A percentile compares a stretch with the other conserved stretches of the same genome.
These are phyloP conservation scores for Anguilla megastoma DNA, from an alignment of 2,797 vertebrate genomes.

Conservation along the genomic window DNA sequence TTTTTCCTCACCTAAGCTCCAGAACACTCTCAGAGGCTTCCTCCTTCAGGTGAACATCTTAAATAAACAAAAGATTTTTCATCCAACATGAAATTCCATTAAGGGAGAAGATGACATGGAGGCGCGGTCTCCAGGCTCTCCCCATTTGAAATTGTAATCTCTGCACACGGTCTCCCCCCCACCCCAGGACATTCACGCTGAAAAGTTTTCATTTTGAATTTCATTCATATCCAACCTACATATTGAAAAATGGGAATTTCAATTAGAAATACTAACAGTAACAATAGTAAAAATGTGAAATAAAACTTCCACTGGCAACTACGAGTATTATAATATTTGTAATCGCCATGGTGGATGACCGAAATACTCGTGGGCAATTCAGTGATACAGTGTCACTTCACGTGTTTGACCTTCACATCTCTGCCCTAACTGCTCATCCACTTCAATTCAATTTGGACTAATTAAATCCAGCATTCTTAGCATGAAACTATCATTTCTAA, in stretches of 20 bases:
- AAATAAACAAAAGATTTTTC: conserved; percentile 41
- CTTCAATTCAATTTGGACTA: neutral
- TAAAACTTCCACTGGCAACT: conserved; percentile 14
- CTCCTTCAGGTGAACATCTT: conserved; percentile 41
- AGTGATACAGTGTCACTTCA: neutral
- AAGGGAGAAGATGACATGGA: conserved; percentile 35
- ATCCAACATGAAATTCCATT: conserved; percentile 43
- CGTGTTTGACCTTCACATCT: neutral
- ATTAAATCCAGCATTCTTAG: conserved; percentile 2
- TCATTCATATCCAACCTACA: conserved; percentile 26
- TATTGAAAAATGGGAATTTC: conserved; percentile 19
- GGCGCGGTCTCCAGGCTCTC: conserved; percentile 37
- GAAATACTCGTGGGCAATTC: conserved; percentile 5
- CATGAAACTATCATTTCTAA: neutral
- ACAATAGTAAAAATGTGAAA: neutral
- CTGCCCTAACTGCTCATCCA: neutral
- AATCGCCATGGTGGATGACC: conserved; percentile 2
- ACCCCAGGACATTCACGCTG: conserved; percentile 28
- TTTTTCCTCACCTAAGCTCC: conserved; percentile 1
- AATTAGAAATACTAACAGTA: conserved; percentile 27
- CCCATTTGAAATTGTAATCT: conserved; percentile 42
- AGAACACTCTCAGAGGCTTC: conserved; percentile 37
- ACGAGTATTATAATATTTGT: neutral
- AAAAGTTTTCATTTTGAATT: conserved; percentile 38
- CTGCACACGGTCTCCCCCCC: neutral